Conservation (phyloP, 2,888 invertebrate species). For the Thumatha senex region DNA sequence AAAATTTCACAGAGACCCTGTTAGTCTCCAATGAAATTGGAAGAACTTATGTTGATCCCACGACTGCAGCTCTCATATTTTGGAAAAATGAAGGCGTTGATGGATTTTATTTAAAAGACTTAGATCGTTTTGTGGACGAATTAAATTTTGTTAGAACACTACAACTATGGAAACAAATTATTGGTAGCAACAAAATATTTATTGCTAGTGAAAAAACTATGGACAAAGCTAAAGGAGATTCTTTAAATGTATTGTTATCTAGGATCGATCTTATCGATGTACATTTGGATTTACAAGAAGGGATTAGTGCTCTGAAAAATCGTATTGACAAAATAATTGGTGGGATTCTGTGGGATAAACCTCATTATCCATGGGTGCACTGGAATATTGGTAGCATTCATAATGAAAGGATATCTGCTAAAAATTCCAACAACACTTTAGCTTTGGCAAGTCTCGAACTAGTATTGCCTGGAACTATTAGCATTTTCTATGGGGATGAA, state of each 20-base stretch:
- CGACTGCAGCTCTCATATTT: slow-evolving; percentile 63
- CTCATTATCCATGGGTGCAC: slow-evolving; percentile 89
- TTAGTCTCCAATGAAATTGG: slow-evolving; percentile 75
- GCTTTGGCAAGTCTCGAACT: slow-evolving; percentile 89
- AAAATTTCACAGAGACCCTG: slow-evolving; percentile 49
- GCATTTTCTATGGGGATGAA: slow-evolving; percentile 96
- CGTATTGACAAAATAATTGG: slow-evolving; percentile 83
- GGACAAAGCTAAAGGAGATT: slow-evolving; percentile 64
- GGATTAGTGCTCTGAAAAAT: slow-evolving; percentile 81
- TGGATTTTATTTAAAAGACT: slow-evolving; percentile 94
- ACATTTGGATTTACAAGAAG: slow-evolving; percentile 83
- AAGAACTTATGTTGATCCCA: slow-evolving; percentile 55
- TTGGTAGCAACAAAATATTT: slow-evolving; percentile 85
- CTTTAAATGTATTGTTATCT: slow-evolving; percentile 84
- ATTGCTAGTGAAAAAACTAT: slow-evolving; percentile 86
- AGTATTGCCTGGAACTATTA: slow-evolving; percentile 93
- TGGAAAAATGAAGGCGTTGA: slow-evolving; percentile 88
- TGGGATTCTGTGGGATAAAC: slow-evolving; percentile 84
- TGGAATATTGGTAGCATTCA: slow-evolving; percentile 90
- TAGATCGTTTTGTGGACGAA: slow-evolving; percentile 86
- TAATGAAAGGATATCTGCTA: slow-evolving; percentile 82
- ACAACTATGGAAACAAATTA: slow-evolving; percentile 86
- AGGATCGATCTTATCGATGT: slow-evolving; percentile 89
- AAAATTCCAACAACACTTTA: slow-evolving; percentile 85
- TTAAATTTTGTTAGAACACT: slow-evolving; percentile 83